A percentile compares a stretch with the other conserved stretches of the same genome.
phyloP scores from a whole-genome alignment of 2,113 vertebrate species.

The Hippocampus barbouri region DNA sequence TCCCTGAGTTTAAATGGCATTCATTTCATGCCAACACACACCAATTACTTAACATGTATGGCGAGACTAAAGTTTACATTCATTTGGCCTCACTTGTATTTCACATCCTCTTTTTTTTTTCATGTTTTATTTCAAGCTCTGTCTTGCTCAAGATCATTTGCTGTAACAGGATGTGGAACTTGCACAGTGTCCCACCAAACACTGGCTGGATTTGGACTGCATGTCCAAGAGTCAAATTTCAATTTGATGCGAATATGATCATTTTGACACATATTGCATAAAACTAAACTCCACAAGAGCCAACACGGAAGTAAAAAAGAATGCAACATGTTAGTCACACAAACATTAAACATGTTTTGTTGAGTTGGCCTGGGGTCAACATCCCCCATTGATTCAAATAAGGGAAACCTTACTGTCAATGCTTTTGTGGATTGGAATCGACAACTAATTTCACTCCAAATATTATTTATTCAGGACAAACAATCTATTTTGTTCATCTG shows the following conservation, averaged over 20 bases:
- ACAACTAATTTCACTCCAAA: too few relatives aligned
- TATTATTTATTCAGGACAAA: too few relatives aligned
- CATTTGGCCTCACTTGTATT: slow-evolving; percentile 36
- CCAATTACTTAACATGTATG: background rate
- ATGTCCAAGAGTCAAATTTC: background rate
- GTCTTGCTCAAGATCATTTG: slow-evolving; percentile 10
- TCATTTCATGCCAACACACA: background rate
- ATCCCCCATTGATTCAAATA: background rate
- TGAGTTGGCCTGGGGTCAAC: background rate
- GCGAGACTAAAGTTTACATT: slow-evolving; percentile 37
- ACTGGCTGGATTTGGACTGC: background rate
- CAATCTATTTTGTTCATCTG: too few relatives aligned
- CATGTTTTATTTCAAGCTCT: background rate
- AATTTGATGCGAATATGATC: background rate
- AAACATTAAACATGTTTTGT: background rate
- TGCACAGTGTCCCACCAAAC: background rate
- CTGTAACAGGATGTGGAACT: slow-evolving; percentile 8
- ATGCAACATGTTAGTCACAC: background rate
- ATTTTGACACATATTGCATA: background rate
- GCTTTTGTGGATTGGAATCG: too few relatives aligned
- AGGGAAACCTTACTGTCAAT: too few relatives aligned
- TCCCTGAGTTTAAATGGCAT: slow-evolving; percentile 29
- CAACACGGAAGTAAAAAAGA: background rate
- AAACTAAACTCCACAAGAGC: background rate
- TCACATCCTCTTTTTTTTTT: slow-evolving; percentile 3